Base-by-base conservation (phyloP, 2,888 invertebrate genomes). In the Bombyx huttoni region DNA sequence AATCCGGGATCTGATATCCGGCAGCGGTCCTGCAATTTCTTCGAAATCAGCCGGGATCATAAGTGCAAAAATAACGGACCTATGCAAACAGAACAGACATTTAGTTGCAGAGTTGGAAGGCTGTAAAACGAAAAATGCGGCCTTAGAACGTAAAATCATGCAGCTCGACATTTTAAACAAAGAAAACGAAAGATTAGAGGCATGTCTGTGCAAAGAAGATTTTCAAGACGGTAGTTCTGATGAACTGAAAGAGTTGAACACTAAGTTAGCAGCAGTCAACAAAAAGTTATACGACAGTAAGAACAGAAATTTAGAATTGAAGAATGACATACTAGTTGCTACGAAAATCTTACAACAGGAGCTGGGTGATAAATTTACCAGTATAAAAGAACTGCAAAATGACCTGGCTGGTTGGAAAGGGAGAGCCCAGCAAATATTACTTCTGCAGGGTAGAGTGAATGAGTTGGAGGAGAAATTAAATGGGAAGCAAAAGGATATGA, bases 321-420 rank as follows among this genome's bases (percentile, higher is more conserved):
- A 92, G 66, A 93, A 91, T 62, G 94, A 94, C 59, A 81, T 95
- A 46, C 90, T 94, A 58, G 70, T 92, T 52, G 92, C 94, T 0
- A 93, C 93, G 13, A 94, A 93, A 81, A 91, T 93, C 57, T 70
- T 95, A 13, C 91, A 92, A 64, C 93, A 92, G 70, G 95, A 96
- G 79, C 84, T 94, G 13, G 95, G 95, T 0, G 94, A 94, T 53
- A 90, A 89, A 61, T 91, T 93, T 47, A 91, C 90, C 3, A 91
- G 91, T 62, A 84, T 94, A 9, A 91, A 90, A 61, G 87, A 89
- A 51, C 68, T 94, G 40, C 89, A 89, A 50, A 89, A 89, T 60
- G 87, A 89, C 55, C 78, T 90, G 50, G 85, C 89, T 48, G 91
- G 90, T 10, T 95, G 95, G 94, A 91, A 94, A 58, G 95, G 95